These are phyloP conservation scores for Nerophis ophidion DNA, from an alignment of 2,113 vertebrate species.

Conservation along the genomic window DNA sequence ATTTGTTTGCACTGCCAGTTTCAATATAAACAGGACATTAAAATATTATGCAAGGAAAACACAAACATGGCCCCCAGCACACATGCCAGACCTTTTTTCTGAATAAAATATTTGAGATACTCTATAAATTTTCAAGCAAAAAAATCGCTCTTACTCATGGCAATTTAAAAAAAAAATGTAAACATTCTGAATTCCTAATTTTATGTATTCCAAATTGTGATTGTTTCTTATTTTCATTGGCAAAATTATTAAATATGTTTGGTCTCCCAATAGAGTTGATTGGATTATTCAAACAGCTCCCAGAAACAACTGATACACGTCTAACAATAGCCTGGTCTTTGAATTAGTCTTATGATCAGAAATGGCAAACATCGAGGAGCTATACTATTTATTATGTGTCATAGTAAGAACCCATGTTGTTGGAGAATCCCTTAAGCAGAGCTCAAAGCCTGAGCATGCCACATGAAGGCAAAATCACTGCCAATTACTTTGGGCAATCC, in stretches of 20 bases:
- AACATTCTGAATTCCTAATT: not conserved
- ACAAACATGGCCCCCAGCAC: conserved; percentile 18
- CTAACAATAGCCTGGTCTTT: not conserved
- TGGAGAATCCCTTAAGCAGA: not conserved
- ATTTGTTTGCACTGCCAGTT: conserved; percentile 30
- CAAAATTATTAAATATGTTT: too few species aligned
- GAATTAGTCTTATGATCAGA: not conserved
- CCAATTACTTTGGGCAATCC: conserved; percentile 18
- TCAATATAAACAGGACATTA: conserved; percentile 39
- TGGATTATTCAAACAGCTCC: too few species aligned
- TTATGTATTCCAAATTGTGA: too few species aligned
- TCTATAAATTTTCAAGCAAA: too few species aligned
- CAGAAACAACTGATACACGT: not conserved
- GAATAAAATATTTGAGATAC: not conserved
- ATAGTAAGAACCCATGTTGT: not conserved
- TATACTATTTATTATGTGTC: not conserved
- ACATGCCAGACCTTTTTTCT: not conserved
- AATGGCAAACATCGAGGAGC: not conserved
- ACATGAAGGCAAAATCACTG: conserved; percentile 7
- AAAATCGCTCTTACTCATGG: not conserved
- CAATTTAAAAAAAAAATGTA: too few species aligned
- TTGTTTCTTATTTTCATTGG: too few species aligned
- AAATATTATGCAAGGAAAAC: conserved; percentile 24
- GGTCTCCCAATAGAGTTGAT: not conserved
- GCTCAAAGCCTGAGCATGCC: conserved; percentile 8